Base-by-base conservation (phyloP, 1,140 invertebrate genomes). In the honey bee (Apis mellifera) region DNA sequence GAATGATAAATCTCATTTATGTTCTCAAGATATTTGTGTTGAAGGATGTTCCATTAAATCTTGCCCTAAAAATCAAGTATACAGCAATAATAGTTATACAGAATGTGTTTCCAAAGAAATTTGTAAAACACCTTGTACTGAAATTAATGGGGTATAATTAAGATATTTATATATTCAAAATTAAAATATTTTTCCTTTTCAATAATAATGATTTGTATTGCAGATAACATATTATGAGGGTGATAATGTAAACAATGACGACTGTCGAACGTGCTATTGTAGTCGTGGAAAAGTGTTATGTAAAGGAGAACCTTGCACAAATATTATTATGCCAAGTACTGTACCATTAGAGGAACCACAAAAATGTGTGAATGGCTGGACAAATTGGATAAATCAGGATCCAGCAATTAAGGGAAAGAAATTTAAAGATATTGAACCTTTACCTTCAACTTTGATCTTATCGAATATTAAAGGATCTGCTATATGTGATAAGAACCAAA, bases 191-290 rank as follows among this genome's bases (percentile, higher is more conserved):
- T 52, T 54, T 15, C 32, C 0, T 42, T 23, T 42, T 7, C 17
- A 2, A 17, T 57, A 21, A 66, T 5, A 5, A 52, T 26, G 9
- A 42, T 50, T 50, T 12, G 3, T 57, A 7, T 69, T 71, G 8
- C 32, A 88, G 86, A 48, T 91, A 72, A 88, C 90, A 12, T 96
- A 96, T 86, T 96, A 96, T 77, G 97, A 98, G 92, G 97, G 97
- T 12, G 97, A 98, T 90, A 83, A 96, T 26, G 95, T 98, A 1
- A 95, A 95, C 77, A 95, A 96, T 78, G 97, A 97, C 90, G 95
- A 94, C 0, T 98, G 97, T 91, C 96, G 97, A 86, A 96, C 95
- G 0, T 98, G 97, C 88, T 95, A 95, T 78, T 98, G 97, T 84
- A 96, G 95, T 13, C 95, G 96, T 78, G 95, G 96, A 4, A 95